These are phyloP conservation scores for Ametastegia equiseti DNA, from an alignment of 2,888 invertebrate species.

Conservation along the genomic window DNA sequence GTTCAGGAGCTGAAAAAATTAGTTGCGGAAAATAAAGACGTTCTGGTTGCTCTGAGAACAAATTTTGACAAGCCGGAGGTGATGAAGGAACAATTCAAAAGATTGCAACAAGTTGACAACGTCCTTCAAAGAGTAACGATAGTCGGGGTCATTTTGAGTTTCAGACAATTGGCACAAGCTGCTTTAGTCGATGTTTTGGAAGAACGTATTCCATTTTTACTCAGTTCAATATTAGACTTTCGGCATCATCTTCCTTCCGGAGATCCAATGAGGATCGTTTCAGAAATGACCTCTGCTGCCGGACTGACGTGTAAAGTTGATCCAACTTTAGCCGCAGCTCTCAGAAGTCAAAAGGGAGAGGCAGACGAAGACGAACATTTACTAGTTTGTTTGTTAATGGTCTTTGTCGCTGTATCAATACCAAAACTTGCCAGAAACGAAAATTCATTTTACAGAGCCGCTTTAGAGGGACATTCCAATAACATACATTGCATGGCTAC, in stretches of 20 bases:
- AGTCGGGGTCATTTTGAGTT: slow-evolving; percentile 97
- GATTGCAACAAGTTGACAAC: slow-evolving; percentile 94
- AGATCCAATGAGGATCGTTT: slow-evolving; percentile 93
- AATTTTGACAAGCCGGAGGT: slow-evolving; percentile 99
- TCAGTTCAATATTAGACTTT: slow-evolving; percentile 96
- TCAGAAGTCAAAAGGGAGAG: slow-evolving; percentile 93
- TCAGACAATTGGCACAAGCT: slow-evolving; percentile 95
- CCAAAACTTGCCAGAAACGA: slow-evolving; percentile 96
- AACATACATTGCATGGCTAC: slow-evolving; percentile 99
- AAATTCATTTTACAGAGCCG: slow-evolving; percentile 91
- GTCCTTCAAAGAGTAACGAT: slow-evolving; percentile 98
- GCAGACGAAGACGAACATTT: slow-evolving; percentile 95
- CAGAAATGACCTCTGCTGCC: slow-evolving; percentile 98
- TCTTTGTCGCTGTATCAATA: slow-evolving; percentile 98
- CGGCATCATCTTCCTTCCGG: slow-evolving; percentile 94
- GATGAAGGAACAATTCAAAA: slow-evolving; percentile 97
- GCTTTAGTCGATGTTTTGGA: slow-evolving; percentile 96
- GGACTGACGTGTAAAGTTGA: slow-evolving; percentile 97
- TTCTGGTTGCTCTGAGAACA: slow-evolving; percentile 91
- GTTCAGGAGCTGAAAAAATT: slow-evolving; percentile 96
- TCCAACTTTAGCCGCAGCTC: slow-evolving; percentile 93
- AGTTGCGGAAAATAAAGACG: slow-evolving; percentile 95
- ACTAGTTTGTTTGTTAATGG: slow-evolving; percentile 96
- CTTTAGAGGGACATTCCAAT: slow-evolving; percentile 96
- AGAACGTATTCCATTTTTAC: slow-evolving; percentile 95